These are phyloP conservation scores for Porites lobata DNA, from an alignment of 92 coral and sea anemone species.

Conservation along the genomic window DNA sequence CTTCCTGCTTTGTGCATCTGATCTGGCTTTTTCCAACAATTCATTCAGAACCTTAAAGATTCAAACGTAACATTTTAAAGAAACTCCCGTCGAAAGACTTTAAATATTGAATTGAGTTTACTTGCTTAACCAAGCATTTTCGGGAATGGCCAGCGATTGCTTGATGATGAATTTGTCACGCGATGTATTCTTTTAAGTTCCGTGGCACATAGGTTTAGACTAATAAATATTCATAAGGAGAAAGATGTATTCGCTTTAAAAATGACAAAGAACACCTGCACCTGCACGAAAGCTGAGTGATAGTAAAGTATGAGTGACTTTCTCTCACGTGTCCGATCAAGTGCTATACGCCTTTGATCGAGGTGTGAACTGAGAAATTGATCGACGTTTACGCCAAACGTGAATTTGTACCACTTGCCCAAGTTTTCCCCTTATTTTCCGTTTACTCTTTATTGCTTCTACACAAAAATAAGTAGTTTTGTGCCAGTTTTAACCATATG, in stretches of 20 bases:
- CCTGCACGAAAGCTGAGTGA: conserved; percentile 2
- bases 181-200: conserved; percentile 7
- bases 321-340: conserved; percentile 9
- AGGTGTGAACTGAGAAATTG: conserved; percentile 3
- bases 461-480: too few relatives aligned
- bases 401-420: too few relatives aligned
- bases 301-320: neutral
- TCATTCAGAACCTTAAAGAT: conserved; percentile 16
- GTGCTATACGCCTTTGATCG: conserved; percentile 8
- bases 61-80: conserved; percentile 14
- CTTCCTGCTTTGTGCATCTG: conserved; percentile 7
- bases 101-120: conserved; percentile 3
- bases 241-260: conserved; percentile 5
- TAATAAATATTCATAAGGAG: neutral
- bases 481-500: too few relatives aligned
- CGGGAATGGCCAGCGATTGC: conserved; percentile 19
- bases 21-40: neutral
- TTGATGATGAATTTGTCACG: neutral
- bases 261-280: neutral
- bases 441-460: too few relatives aligned
- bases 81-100: conserved; percentile 11
- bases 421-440: too few relatives aligned
- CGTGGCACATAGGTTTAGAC: neutral
- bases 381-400: too few relatives aligned
- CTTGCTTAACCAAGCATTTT: conserved; percentile 4